Base-by-base conservation (phyloP, 2,888 invertebrate species). In the Sphecodes monilicornis region DNA sequence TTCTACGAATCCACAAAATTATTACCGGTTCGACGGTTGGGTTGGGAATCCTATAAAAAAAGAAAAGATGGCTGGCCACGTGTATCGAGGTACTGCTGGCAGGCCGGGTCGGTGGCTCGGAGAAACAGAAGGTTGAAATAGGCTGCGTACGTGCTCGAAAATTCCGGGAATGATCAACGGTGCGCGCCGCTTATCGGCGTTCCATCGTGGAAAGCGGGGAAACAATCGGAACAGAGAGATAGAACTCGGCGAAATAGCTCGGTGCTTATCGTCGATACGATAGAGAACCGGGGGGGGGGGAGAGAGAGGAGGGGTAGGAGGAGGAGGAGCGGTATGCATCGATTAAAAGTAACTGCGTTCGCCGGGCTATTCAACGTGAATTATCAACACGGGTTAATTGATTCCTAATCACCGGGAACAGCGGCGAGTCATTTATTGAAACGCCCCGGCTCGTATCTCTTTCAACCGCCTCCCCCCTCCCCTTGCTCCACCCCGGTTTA, bases 261-360 rank as follows among this genome's bases (percentile, higher is more conserved):
- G 82, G 84, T 64, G 84, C 84, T 84, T 84, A 84, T 84, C 84
- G 77, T 22, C 84, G 76, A 77, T 76, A 54, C 68, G 82, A 82
- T 76, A 71, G 72, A 36, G 82, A 66, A 43, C 71, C 50, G 1
- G 8, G 11, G 3, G 54, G 8, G 22, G 8, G 0, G 8, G 50
- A 11, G 3, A 2, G 10, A 6, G 22, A 10, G n/a, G 54, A n/a
- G n/a, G 54, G n/a, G 54, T 5, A 36, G n/a, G n/a, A n/a, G 22
- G 8, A 22, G 3, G 1, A 50, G 50, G 57, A 26, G 69, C 76
- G 39, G 22, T 66, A 57, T 36, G 60, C 84, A 84, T 84, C 84
- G 82, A 84, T 84, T 84, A 84, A 82, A 84, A 84, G 82, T 84
- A 84, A 84, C 84, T 73, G 77, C 70, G 82, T 82, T 39, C 69